Evolutionary conservation across 2,113 vertebrate species (phyloP).

Genomic region (Lampris incognitus): DNA sequence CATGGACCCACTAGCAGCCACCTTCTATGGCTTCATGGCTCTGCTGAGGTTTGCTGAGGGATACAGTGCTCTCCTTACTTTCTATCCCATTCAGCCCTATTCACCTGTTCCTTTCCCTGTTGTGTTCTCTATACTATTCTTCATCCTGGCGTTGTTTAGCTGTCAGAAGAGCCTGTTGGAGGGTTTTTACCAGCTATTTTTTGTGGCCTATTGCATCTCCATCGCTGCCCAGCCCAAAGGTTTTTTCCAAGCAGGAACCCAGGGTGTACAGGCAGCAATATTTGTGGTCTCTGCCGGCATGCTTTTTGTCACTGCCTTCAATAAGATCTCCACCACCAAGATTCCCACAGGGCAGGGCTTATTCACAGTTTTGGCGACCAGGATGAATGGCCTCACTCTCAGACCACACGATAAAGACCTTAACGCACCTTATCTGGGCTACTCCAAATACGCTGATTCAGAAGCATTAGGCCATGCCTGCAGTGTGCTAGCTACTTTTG

Average conservation of each 20-base stretch:
- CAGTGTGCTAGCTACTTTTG: conserved; percentile 86
- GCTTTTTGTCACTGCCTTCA: conserved; percentile 80
- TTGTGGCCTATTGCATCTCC: conserved; percentile 83
- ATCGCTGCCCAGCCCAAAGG: conserved; percentile 82
- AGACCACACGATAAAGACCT: conserved; percentile 77
- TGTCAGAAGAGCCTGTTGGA: conserved; percentile 81
- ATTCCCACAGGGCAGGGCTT: conserved; percentile 76
- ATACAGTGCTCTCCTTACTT: conserved; percentile 79
- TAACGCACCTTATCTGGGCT: conserved; percentile 84
- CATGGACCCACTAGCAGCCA: conserved; percentile 82
- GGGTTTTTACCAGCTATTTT: conserved; percentile 84
- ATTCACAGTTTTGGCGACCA: conserved; percentile 73
- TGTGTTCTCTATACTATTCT: conserved; percentile 86
- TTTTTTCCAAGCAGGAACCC: conserved; percentile 84
- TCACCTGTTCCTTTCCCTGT: conserved; percentile 80
- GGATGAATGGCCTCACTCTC: conserved; percentile 71
- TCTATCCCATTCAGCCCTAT: conserved; percentile 68
- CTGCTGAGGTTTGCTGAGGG: conserved; percentile 85
- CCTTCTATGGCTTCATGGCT: conserved; percentile 85
- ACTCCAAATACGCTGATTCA: conserved; percentile 88
- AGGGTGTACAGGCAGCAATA: conserved; percentile 84
- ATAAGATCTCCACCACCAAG: conserved; percentile 61
- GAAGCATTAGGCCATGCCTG: conserved; percentile 86
- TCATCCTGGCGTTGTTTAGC: conserved; percentile 82
- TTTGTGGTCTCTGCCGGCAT: conserved; percentile 82